Evolutionary conservation across 2,113 vertebrate species (phyloP), one percentile per base, ranked within the genome.

Genomic region (human (Homo sapiens)): DNA sequence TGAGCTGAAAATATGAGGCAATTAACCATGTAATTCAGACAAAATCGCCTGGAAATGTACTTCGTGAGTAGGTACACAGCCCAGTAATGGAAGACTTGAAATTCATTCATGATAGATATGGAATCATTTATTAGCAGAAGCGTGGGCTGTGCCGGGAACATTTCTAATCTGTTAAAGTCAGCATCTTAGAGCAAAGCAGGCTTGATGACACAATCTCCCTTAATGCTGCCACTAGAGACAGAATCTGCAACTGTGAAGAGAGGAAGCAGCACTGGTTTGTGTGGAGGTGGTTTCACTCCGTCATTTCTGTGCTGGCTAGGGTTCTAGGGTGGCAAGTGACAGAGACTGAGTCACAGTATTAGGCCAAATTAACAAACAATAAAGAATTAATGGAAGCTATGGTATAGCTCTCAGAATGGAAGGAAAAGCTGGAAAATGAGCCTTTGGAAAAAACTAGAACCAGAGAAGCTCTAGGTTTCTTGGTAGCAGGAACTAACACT

Each of bases 21-120:
- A 94, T 94, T 96, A 97, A 86, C 93, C 89, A 83, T 89, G 92
- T 89, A 96, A 97, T 92, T 97, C 98, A 93, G 93, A 95, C 96
- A 97, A 91, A 96, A 96, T 94, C 43, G 61, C 96, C 93, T 95
- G 95, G 89, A 97, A 95, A 94, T 96, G 96, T 96, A 88, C 92
- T 94, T 96, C 0, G 0, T 91, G 93, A 89, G 94, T 83, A 96
- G 97, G 83, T 97, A 97, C 96, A 87, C 23, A 93, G 96, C 78
- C 45, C 92, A 14, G 93, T 89, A 93, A 97, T 40, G 38, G 95
- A 93, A 94, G 89, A 75, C 83, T 89, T 94, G 86, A 81, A 91
- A 92, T 92, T 87, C 93, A 96, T 94, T 96, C 92, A 70, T 92
- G 96, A 94, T 55, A 89, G 86, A 73, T 89, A 32, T 0, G 32